Evolutionary conservation across 1,140 invertebrate species (phyloP).

Genomic region (Subanguina moxae): DNA sequence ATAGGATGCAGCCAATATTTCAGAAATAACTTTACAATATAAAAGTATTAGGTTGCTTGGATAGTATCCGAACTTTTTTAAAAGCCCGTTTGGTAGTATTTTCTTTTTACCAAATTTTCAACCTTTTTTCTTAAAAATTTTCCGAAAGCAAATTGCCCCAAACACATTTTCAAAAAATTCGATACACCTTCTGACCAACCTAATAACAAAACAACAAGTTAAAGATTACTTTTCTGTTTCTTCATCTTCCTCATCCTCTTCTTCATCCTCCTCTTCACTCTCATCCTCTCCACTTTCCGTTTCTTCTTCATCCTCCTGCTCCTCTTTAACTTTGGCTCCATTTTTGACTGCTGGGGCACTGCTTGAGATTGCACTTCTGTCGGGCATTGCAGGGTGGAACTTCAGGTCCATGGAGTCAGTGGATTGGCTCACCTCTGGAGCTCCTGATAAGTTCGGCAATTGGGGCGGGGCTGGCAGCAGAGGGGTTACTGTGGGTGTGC

Average conservation of each 20-base stretch:
- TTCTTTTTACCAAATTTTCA: no score
- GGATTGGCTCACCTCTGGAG: not conserved
- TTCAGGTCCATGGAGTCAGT: not conserved
- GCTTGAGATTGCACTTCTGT: not conserved
- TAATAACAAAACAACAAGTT: no score
- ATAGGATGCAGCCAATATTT: no score
- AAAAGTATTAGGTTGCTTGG: no score
- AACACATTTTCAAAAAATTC: no score
- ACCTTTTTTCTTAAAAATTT: no score
- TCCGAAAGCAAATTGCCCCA: no score
- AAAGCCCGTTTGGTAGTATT: no score
- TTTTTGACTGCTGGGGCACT: not conserved
- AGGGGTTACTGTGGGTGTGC: not conserved
- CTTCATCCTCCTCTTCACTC: not conserved
- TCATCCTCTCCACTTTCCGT: not conserved
- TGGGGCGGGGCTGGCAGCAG: not conserved
- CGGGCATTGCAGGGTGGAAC: not conserved
- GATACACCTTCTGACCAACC: no score
- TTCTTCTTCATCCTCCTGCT: not conserved
- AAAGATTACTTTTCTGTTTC: no score
- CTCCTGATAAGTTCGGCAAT: not conserved
- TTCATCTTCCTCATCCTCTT: not conserved
- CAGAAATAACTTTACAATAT: no score
- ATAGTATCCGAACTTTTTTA: no score
- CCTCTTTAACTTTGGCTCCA: not conserved